Evolutionary conservation across 1,140 invertebrate species (phyloP).

Genomic region (Tenebrio molitor): DNA sequence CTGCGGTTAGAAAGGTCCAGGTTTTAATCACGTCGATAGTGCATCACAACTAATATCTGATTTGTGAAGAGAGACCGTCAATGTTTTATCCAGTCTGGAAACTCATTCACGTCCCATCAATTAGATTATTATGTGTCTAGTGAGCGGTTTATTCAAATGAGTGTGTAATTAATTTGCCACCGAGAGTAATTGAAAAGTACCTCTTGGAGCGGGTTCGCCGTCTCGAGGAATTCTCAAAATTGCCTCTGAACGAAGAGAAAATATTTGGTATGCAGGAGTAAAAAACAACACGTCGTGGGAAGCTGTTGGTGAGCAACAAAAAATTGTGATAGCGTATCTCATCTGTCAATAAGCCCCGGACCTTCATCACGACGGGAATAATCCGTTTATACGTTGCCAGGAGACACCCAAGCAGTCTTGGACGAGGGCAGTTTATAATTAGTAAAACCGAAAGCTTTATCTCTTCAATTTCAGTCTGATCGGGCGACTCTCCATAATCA

Average conservation of each 20-base stretch:
- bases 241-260: too few species aligned
- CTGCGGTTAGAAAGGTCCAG: background rate
- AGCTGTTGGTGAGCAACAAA: background rate
- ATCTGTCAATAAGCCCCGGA: conserved; percentile 40
- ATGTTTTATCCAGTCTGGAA: conserved; percentile 6
- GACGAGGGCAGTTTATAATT: conserved; percentile 45
- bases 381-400: conserved; percentile 27
- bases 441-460: conserved; percentile 45
- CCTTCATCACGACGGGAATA: conserved; percentile 37
- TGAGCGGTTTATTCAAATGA: background rate
- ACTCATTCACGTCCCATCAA: conserved; percentile 16
- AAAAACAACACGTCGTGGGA: background rate
- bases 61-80: conserved; percentile 17
- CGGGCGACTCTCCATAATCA: conserved; percentile 43
- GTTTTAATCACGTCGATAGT: conserved; percentile 13
- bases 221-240: too few species aligned
- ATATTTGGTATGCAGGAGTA: too few species aligned
- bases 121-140: background rate
- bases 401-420: conserved; percentile 35
- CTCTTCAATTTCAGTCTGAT: conserved; percentile 42
- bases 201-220: background rate
- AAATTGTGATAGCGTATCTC: conserved; percentile 35
- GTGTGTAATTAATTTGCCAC: conserved; percentile 14
- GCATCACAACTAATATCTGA: conserved; percentile 5
- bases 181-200: too few species aligned